Base-by-base conservation (phyloP, 2,888 invertebrate species). In the Euspilapteryx auroguttella region DNA sequence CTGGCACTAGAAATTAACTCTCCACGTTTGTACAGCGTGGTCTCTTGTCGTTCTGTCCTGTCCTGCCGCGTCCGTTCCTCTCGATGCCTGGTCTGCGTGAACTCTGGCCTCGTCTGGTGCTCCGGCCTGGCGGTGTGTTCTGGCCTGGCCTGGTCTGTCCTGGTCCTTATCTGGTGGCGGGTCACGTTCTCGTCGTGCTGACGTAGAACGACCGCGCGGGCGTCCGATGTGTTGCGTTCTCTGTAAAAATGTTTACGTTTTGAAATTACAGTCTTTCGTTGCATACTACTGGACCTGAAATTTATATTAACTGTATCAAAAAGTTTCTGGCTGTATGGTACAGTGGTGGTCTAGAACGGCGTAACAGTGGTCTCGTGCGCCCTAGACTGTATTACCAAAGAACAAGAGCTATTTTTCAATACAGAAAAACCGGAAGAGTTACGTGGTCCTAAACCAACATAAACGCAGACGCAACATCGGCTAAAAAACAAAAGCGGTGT, bases 1-100 rank as follows among this genome's bases (percentile, higher is more conserved):
- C 79, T 82, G 34, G 87, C 87, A 61, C 89, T 89, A 24, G 89
- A 87, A 45, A 91, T 90, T 32, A 90, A 69, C 59, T 89, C 89
- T 34, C 87, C 81, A 35, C 90, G 71, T 61, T 90, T 90, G 79
- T 89, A 90, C 12, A 87, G 81, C 29, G 80, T 79, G 34, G 29
- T 29, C 27, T 33, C 33, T 11, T 32, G 10, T 23, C 24, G 32
- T 32, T 30, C 8, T 24, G 26, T 14, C 10, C 21, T 9, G 13
- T 27, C 22, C 22, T 9, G 6, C 25, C n/a, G n/a, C n/a, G n/a
- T n/a, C n/a, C n/a, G n/a, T 14, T 31, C n/a, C 65, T 57, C 24
- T 78, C 75, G 7, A 78, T 62, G 37, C 81, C 80, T 2, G 81
- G 80, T 30, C 4, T 4, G 5, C 5, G 4, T n/a, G 5, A 8